These are phyloP conservation scores for Actinemys pallida DNA, from an alignment of 2,113 vertebrate genomes.

Conservation along the genomic window DNA sequence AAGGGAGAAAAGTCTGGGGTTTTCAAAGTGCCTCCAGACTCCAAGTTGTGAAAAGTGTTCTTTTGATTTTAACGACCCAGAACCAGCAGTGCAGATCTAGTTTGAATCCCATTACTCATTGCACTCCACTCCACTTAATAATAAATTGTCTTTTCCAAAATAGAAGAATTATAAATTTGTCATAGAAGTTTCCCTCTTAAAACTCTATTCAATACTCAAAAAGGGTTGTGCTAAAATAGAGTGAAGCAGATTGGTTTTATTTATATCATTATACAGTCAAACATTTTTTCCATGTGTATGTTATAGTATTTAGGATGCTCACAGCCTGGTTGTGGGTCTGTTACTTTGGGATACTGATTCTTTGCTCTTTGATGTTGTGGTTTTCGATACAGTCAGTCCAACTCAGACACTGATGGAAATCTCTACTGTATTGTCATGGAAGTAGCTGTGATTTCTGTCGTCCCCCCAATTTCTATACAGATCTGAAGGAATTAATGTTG, in stretches of 20 bases:
- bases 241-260: slow-evolving; percentile 29
- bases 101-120: slow-evolving; percentile 59
- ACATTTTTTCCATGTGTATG: background rate
- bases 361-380: background rate
- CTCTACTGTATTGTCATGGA: background rate
- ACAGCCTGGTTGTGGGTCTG: background rate
- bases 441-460: background rate
- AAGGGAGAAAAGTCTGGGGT: slow-evolving; percentile 64
- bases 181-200: slow-evolving; percentile 13
- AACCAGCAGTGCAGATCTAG: slow-evolving; percentile 28
- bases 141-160: slow-evolving; percentile 41
- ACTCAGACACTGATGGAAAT: background rate
- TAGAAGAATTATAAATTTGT: slow-evolving; percentile 11
- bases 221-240: slow-evolving; percentile 3
- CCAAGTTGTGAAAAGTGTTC: slow-evolving; percentile 55
- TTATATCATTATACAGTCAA: slow-evolving; percentile 2
- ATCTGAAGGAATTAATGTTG: background rate
- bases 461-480: background rate
- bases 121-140: slow-evolving; percentile 36
- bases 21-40: slow-evolving; percentile 73
- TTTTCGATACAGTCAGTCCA: background rate
- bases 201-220: slow-evolving; percentile 43
- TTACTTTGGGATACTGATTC: background rate
- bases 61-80: slow-evolving; percentile 67
- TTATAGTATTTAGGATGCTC: background rate